phyloP scores from a whole-genome alignment of 2,797 vertebrate species.

The Falco peregrinus region DNA sequence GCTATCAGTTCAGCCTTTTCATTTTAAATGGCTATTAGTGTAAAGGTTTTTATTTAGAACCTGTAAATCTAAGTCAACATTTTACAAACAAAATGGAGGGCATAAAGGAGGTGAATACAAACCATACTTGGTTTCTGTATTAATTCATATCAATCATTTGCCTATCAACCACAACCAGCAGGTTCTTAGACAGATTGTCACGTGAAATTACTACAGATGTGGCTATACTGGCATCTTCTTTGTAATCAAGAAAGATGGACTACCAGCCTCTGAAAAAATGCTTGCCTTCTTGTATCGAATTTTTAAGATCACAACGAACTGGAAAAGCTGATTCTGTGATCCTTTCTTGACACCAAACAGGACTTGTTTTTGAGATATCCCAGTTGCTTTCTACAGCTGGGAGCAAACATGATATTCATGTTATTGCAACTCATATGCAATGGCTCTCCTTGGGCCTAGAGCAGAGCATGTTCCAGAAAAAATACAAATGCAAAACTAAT shows the following conservation, averaged over 20 bases:
- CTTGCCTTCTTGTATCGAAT: not conserved
- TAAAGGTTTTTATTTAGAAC: not conserved
- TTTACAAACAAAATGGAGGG: not conserved
- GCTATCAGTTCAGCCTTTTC: not conserved
- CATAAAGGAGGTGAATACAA: not conserved
- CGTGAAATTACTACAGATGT: not conserved
- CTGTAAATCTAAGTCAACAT: not conserved
- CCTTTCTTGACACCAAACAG: not conserved
- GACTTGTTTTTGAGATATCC: not conserved
- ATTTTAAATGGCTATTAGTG: not conserved
- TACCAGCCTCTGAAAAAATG: not conserved
- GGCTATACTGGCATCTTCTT: not conserved
- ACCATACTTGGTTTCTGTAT: not conserved
- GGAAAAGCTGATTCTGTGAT: not conserved
- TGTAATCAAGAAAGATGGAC: not conserved
- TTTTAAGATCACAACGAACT: not conserved
- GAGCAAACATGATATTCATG: not conserved
- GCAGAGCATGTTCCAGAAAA: not conserved
- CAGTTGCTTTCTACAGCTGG: not conserved
- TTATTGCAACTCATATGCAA: not conserved
- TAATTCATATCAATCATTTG: not conserved
- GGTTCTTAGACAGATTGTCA: not conserved
- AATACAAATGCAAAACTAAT: not conserved
- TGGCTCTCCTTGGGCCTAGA: not conserved
- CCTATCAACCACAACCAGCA: accelerated